These are phyloP conservation scores for Carettochelys insculpta DNA, from an alignment of 2,113 vertebrate species.

Conservation along the genomic window DNA sequence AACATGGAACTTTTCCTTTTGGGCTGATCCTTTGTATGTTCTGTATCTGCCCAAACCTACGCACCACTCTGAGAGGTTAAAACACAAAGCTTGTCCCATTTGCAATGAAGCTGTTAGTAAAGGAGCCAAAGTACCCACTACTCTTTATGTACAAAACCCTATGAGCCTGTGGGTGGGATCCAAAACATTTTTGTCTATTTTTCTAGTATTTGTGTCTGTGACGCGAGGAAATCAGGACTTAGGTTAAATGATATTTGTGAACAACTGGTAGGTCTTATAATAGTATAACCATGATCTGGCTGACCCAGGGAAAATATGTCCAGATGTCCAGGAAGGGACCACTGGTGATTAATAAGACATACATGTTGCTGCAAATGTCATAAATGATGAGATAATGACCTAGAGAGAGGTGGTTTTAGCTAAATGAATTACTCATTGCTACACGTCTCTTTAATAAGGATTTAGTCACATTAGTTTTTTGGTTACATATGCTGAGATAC, in stretches of 20 bases:
- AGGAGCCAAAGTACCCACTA: not conserved
- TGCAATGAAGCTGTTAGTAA: not conserved
- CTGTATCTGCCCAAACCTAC: not conserved
- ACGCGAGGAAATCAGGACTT: not conserved
- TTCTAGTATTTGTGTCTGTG: not conserved
- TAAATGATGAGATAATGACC: not conserved
- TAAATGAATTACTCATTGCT: not conserved
- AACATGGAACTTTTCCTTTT: not conserved
- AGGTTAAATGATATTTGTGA: not conserved
- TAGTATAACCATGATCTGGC: not conserved
- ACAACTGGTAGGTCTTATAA: not conserved
- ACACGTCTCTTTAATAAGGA: not conserved
- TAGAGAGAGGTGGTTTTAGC: not conserved
- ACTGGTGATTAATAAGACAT: not conserved
- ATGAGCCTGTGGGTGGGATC: not conserved
- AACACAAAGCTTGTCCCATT: not conserved
- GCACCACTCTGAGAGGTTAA: not conserved
- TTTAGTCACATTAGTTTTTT: not conserved
- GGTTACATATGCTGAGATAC: not conserved
- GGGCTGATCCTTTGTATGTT: not conserved
- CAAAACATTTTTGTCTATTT: not conserved
- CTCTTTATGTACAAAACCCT: not conserved
- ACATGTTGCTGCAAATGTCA: not conserved
- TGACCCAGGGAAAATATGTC: not conserved
- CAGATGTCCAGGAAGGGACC: not conserved